Evolutionary conservation across 2,797 vertebrate genomes (phyloP).

Genomic region (Limnodromus scolopaceus): DNA sequence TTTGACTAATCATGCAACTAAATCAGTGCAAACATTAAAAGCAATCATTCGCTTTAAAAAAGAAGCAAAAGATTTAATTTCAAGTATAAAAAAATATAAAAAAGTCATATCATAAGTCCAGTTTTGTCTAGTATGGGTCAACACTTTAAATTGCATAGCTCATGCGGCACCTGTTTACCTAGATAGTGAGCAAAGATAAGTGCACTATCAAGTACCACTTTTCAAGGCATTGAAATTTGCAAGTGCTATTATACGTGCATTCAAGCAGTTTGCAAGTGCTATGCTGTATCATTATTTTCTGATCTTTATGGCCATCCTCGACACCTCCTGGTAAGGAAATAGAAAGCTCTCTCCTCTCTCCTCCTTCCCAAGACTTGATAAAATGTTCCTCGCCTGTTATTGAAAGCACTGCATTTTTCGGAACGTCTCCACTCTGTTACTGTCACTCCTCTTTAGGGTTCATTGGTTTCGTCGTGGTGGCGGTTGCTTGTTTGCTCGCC

Average conservation of each 20-base stretch:
- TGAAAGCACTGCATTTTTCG: slow-evolving; percentile 39
- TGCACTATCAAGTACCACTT: slow-evolving; percentile 87
- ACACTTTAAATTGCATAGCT: slow-evolving; percentile 99
- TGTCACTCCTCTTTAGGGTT: slow-evolving; percentile 52
- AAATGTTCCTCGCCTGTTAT: slow-evolving; percentile 32
- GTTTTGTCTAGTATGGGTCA: slow-evolving; percentile 88
- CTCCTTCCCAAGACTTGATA: slow-evolving; percentile 45
- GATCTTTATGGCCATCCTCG: slow-evolving; percentile 69
- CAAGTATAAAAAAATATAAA: slow-evolving; percentile 99
- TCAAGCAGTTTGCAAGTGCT: slow-evolving; percentile 89
- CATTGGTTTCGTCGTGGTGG: slow-evolving; percentile 36
- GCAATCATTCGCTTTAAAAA: slow-evolving; percentile 98
- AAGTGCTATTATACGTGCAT: slow-evolving; percentile 95
- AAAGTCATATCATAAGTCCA: slow-evolving; percentile 88
- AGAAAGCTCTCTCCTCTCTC: slow-evolving; percentile 48
- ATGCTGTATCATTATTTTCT: slow-evolving; percentile 81
- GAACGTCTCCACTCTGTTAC: slow-evolving; percentile 17
- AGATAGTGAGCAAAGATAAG: slow-evolving; percentile 82
- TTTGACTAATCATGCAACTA: slow-evolving; percentile 94
- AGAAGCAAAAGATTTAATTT: slow-evolving; percentile 99
- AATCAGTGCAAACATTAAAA: slow-evolving; percentile 99
- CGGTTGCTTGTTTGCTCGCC: background rate
- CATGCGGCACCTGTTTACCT: slow-evolving; percentile 91
- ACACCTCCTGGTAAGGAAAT: slow-evolving; percentile 71
- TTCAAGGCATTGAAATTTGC: slow-evolving; percentile 93